A percentile compares a stretch with the other conserved stretches of the same genome.
Conservation (phyloP, 2,113 vertebrate species). For the Urocitellus parryii region DNA sequence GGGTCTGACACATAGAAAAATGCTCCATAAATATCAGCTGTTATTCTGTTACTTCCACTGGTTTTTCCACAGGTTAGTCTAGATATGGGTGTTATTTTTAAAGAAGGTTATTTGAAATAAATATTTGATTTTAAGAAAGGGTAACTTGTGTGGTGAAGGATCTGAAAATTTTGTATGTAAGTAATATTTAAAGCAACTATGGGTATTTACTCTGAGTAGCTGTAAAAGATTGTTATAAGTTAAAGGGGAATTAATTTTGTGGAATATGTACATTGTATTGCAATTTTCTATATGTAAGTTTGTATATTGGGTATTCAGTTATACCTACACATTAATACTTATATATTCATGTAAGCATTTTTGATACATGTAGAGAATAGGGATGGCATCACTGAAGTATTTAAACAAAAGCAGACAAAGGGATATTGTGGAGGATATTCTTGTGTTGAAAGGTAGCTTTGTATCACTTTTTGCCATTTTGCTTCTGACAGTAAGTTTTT, state of each 20-base stretch:
- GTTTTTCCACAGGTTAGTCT: neutral
- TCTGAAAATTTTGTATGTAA: neutral
- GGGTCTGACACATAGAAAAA: neutral
- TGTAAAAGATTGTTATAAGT: neutral
- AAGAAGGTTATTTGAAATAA: slow-evolving; percentile 29
- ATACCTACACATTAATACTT: neutral
- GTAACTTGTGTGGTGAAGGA: neutral
- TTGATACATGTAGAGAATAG: neutral
- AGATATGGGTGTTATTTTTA: slow-evolving; percentile 17
- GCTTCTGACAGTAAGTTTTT: slow-evolving; percentile 51
- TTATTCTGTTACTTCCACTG: neutral
- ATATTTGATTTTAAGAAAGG: neutral
- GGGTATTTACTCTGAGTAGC: neutral
- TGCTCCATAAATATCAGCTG: neutral
- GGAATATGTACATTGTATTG: slow-evolving; percentile 32
- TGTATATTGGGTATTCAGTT: neutral
- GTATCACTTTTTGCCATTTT: neutral
- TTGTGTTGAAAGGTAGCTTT: neutral
- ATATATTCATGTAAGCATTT: neutral
- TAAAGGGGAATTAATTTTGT: slow-evolving; percentile 18
- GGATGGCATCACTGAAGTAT: neutral
- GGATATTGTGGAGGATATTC: neutral
- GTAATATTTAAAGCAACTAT: slow-evolving; percentile 2
- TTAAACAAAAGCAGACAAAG: neutral
- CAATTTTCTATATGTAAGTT: neutral